Base-by-base conservation (phyloP, 2,888 invertebrate species). In the Deilephila elpenor region DNA sequence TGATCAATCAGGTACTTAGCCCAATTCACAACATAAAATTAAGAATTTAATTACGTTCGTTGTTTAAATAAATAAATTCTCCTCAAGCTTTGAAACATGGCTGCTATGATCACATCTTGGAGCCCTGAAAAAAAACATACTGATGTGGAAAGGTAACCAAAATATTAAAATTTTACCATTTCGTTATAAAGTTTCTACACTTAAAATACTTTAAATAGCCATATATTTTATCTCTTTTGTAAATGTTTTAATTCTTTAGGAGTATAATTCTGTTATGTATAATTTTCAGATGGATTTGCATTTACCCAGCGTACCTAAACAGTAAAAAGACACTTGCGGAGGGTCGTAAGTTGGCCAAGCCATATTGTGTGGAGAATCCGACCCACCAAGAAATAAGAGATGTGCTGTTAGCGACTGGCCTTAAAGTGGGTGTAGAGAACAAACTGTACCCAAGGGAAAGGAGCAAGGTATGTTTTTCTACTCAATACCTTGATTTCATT, bases 301-400 rank as follows among this genome's bases (percentile, higher is more conserved):
- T 99, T 76, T 99, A 99, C 90, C 99, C 99, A 74, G 97, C 98
- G 0, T 99, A 99, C 84, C 95, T 99, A 71, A 99, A 99, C 88
- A 98, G 97, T 83, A 99, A 98, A 87, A 99, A 98, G 89, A 97
- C 98, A 0, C 89, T 97, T 20, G 98, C 98, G 1, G 97, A 99
- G 89, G 99, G 99, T 6, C 95, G 99, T 53, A 96, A 97, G 80
- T 93, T 99, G 32, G 92, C 97, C 0, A 98, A 98, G 91, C 96
- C 96, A 2, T 96, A 96, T 87, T 98, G 98, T 88, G 97, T 99
- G 0, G 99, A 99, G 82, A 99, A 99, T 91, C 99, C 99, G 19
- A 98, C 98, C 0, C 97, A 97, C 88, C 97, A 97, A 83, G 99
- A 99, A 93, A 99, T 99, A 76, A 96, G 98, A 78, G 99, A 99